These are phyloP conservation scores for Amphipoea lucens DNA, from an alignment of 2,888 invertebrate species.

Conservation along the genomic window DNA sequence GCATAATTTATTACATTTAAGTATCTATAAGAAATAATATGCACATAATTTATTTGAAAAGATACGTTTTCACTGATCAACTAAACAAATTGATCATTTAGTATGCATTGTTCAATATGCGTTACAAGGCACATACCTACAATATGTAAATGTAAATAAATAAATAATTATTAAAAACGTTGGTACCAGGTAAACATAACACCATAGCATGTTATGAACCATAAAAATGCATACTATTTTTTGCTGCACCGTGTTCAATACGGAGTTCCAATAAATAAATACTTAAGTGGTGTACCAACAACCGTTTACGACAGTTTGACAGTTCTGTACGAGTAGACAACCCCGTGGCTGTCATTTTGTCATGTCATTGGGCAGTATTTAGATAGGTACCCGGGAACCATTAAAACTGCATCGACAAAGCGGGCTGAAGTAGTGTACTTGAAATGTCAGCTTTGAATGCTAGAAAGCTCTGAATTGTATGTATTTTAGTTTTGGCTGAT, in stretches of 20 bases:
- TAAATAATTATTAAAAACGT: slow-evolving; percentile 1
- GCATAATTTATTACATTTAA: not conserved
- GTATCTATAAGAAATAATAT: slow-evolving; percentile 13
- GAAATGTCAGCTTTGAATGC: not conserved
- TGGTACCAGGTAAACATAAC: slow-evolving; percentile 15
- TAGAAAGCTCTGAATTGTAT: not conserved
- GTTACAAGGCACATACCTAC: slow-evolving; percentile 1
- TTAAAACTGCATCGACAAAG: slow-evolving; percentile 24
- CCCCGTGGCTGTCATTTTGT: slow-evolving; percentile 15
- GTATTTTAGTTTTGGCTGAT: not conserved
- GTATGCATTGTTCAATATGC: slow-evolving; percentile 25
- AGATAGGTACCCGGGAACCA: not conserved
- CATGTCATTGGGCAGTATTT: slow-evolving; percentile 33
- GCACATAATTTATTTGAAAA: slow-evolving; percentile 16
- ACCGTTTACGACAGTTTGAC: slow-evolving; percentile 32
- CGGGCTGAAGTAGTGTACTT: not conserved
- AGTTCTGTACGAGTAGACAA: slow-evolving; percentile 29
- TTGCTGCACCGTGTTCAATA: slow-evolving; percentile 1
- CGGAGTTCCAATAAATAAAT: slow-evolving; percentile 26
- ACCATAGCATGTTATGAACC: slow-evolving; percentile 16
- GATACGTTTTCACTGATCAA: slow-evolving; percentile 2
- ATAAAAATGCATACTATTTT: slow-evolving; percentile 45
- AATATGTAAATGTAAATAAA: slow-evolving; percentile 31
- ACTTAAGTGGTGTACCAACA: slow-evolving; percentile 28
- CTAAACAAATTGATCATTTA: slow-evolving; percentile 17